A percentile compares a stretch with the other conserved stretches of the same genome.
Evolutionary conservation across 2,888 invertebrate genomes (phyloP).

Genomic region (Oligia latruncula): DNA sequence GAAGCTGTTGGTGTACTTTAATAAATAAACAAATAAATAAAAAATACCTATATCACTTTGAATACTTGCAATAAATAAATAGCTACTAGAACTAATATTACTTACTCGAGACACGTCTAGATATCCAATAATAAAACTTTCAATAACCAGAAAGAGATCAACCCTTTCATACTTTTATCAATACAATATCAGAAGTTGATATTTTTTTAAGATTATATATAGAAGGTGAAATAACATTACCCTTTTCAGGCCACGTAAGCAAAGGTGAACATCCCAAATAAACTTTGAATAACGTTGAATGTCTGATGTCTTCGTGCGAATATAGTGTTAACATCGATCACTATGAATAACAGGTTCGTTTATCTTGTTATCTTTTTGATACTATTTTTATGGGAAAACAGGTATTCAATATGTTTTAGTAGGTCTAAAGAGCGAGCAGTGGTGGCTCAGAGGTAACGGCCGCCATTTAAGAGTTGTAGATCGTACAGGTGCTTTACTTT

Average conservation of each 20-base stretch:
- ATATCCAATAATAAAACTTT: constrained; percentile 5
- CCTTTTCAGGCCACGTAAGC: neutral
- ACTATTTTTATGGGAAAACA: neutral
- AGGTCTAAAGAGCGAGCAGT: neutral
- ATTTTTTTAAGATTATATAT: neutral
- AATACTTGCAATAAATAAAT: neutral
- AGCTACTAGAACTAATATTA: neutral
- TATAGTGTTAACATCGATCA: constrained; percentile 1
- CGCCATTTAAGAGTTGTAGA: too few relatives aligned
- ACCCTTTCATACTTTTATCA: neutral
- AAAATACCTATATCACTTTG: neutral
- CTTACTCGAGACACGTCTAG: neutral
- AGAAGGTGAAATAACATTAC: constrained; percentile 33
- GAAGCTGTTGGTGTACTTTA: too few relatives aligned
- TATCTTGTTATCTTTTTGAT: too few relatives aligned
- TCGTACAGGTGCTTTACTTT: too few relatives aligned
- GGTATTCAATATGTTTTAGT: neutral
- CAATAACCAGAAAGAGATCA: constrained; percentile 1
- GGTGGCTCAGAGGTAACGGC: too few relatives aligned
- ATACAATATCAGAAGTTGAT: neutral
- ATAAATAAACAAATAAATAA: too few relatives aligned
- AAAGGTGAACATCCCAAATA: constrained; percentile 26
- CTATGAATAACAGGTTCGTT: neutral
- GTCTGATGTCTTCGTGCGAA: neutral
- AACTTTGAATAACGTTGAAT: constrained; percentile 23